These are phyloP conservation scores for Nomada goodeniana DNA, from an alignment of 2,888 invertebrate species.

Conservation along the genomic window DNA sequence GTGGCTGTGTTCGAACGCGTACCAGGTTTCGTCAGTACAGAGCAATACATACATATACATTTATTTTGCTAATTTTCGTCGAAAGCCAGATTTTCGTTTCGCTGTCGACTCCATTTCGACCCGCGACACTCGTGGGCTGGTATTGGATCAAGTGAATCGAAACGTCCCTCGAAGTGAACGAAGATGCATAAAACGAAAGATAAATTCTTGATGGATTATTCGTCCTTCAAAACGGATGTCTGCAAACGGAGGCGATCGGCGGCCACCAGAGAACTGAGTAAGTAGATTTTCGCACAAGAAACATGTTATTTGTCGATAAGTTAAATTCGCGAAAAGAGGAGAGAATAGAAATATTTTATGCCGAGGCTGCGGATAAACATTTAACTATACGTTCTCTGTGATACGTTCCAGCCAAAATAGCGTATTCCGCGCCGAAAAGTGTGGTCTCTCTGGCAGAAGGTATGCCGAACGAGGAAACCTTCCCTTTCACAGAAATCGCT, in stretches of 20 bases:
- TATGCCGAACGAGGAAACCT: slow-evolving; percentile 90
- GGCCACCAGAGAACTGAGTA: slow-evolving; percentile 86
- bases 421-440: slow-evolving; percentile 84
- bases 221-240: slow-evolving; percentile 84
- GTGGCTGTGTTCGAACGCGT: background rate
- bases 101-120: background rate
- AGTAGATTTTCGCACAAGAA: slow-evolving; percentile 71
- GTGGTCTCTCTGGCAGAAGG: slow-evolving; percentile 89
- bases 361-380: background rate
- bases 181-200: slow-evolving; percentile 60
- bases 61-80: background rate
- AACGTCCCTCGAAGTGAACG: background rate
- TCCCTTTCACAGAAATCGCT: slow-evolving; percentile 88
- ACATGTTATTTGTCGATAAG: background rate
- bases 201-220: slow-evolving; percentile 83
- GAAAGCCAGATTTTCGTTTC: background rate
- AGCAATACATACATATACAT: background rate
- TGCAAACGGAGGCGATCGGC: slow-evolving; percentile 85
- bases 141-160: no score
- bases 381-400: background rate
- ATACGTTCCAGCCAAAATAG: slow-evolving; percentile 84
- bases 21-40: background rate
- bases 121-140: background rate
- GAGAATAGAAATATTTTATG: background rate
- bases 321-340: background rate